Evolutionary conservation across 2,888 invertebrate species (phyloP), one percentile per base, ranked within the genome.

Genomic region (Nemurella pictetii): DNA sequence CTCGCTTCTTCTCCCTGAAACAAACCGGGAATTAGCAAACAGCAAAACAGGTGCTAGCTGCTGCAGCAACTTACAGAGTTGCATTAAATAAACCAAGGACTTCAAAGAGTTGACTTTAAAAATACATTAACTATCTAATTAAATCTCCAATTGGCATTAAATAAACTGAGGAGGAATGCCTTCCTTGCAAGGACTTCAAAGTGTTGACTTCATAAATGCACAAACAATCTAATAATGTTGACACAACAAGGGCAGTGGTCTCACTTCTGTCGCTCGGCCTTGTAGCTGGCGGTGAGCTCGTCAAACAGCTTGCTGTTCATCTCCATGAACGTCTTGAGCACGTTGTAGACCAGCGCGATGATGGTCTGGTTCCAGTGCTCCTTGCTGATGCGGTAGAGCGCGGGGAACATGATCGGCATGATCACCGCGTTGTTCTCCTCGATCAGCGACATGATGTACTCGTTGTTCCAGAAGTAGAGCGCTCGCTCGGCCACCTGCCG

Each of bases 351-450:
- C 89, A 99, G 95, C 86, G 99, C 99, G 88, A 99, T 97, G 89
- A 99, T 99, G 87, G 99, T 99, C 92, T 99, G 99, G 93, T 99
- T 99, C 99, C 99, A 99, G 92, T 99, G 99, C 91, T 99, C 98
- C 93, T 99, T 99, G 91, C 98, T 98, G 92, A 98, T 98, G 90
- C 98, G 97, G 92, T 99, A 99, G 89, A 99, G 93, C 88, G 99
- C 98, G 87, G 99, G 99, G 93, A 99, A 99, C 98, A 99, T 99
- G 89, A 99, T 99, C 88, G 99, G 99, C 95, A 99, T 96, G 90
- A 99, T 98, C 90, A 97, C 96, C 91, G 96, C 95, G 91, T 98
- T 98, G 92, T 99, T 99, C 91, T 99, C 99, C 91, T 98, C 98
- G 93, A 99, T 99, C 92, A 99, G 93, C 87, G 98, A 98, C 95